These are phyloP conservation scores for Motacilla tschutschensis DNA, from an alignment of 2,113 vertebrate genomes.

Conservation along the genomic window DNA sequence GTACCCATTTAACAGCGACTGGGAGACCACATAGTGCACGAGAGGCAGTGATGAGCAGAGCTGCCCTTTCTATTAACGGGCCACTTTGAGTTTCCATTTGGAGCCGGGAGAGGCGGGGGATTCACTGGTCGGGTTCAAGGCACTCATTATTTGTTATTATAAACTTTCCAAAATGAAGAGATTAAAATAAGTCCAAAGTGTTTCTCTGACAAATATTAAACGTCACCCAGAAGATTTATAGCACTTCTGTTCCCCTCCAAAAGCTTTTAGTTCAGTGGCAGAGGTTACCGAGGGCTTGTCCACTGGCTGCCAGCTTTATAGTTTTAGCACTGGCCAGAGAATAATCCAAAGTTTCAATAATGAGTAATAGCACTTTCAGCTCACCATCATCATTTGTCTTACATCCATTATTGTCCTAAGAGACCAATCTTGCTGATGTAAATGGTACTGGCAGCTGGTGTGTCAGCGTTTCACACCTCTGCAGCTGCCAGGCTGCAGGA, in stretches of 20 bases:
- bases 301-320: slow-evolving; percentile 42
- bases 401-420: slow-evolving; percentile 71
- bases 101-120: slow-evolving; percentile 38
- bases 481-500: slow-evolving; percentile 39
- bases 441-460: slow-evolving; percentile 70
- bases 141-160: slow-evolving; percentile 73
- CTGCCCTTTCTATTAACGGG: slow-evolving; percentile 22
- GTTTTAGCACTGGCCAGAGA: slow-evolving; percentile 60
- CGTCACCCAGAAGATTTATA: slow-evolving; percentile 68
- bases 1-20: slow-evolving; percentile 34
- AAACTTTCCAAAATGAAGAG: slow-evolving; percentile 70
- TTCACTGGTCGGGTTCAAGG: slow-evolving; percentile 42
- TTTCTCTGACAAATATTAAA: slow-evolving; percentile 78
- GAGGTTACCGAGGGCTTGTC: slow-evolving; percentile 64
- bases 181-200: slow-evolving; percentile 75
- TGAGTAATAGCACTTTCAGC: slow-evolving; percentile 71
- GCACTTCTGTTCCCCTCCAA: slow-evolving; percentile 66
- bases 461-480: slow-evolving; percentile 64
- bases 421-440: slow-evolving; percentile 64
- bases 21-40: slow-evolving; percentile 68
- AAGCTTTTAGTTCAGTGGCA: slow-evolving; percentile 78
- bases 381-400: slow-evolving; percentile 76
- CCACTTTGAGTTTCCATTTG: slow-evolving; percentile 61
- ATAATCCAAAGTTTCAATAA: slow-evolving; percentile 58
- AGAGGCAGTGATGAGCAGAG: not conserved